phyloP scores from a whole-genome alignment of 2,888 invertebrate species.

The Eutolmus rufibarbis region DNA sequence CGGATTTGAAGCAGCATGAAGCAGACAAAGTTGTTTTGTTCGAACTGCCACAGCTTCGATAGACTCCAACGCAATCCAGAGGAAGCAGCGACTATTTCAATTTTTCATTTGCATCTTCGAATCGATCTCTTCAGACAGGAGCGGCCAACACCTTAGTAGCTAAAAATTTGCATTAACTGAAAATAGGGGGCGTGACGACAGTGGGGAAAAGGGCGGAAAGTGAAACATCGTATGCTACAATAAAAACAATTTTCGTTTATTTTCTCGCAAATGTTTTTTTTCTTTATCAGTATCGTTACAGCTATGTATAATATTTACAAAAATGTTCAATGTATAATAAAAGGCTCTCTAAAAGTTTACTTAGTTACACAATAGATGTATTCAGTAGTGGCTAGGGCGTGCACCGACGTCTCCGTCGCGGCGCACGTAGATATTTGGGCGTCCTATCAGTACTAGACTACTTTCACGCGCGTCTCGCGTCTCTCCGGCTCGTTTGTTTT shows the following conservation, averaged over 20 bases:
- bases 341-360: constrained; percentile 30
- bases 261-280: constrained; percentile 28
- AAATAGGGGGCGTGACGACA: neutral
- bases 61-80: neutral
- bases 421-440: neutral
- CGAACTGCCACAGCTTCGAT: neutral
- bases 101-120: neutral
- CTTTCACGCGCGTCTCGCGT: neutral
- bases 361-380: constrained; percentile 36
- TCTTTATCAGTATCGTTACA: constrained; percentile 37
- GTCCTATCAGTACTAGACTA: neutral
- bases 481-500: neutral
- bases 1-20: neutral
- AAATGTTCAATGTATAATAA: constrained; percentile 39
- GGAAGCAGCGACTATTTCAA: neutral
- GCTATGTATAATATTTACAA: constrained; percentile 41
- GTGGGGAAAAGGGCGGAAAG: neutral
- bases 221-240: neutral
- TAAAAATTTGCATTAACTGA: neutral
- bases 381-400: constrained; percentile 13
- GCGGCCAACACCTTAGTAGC: neutral
- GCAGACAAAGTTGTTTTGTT: neutral
- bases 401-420: neutral
- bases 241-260: constrained; percentile 40
- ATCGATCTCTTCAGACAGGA: neutral